These are phyloP conservation scores for Sylvia borin DNA, from an alignment of 2,797 vertebrate genomes.

Conservation along the genomic window DNA sequence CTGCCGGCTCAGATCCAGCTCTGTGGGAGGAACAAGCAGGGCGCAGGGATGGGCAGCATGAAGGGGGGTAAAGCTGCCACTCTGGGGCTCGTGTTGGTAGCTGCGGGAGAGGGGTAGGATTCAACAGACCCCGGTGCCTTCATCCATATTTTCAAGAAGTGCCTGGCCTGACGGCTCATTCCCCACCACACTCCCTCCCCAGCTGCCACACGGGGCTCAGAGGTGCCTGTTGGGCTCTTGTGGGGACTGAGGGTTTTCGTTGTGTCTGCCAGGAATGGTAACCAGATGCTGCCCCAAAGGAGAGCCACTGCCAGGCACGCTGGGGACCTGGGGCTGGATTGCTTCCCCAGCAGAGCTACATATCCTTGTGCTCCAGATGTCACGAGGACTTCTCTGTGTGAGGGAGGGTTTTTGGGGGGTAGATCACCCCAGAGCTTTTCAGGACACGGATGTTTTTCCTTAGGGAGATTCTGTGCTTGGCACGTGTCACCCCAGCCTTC, in stretches of 20 bases:
- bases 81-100: neutral
- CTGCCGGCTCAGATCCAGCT: neutral
- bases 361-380: neutral
- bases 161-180: accelerated
- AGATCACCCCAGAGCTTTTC: neutral
- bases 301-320: neutral
- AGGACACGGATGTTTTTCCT: neutral
- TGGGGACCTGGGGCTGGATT: neutral
- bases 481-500: accelerated
- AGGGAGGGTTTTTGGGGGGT: neutral
- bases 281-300: neutral
- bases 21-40: neutral
- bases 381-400: no score
- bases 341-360: accelerated
- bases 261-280: accelerated
- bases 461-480: no score
- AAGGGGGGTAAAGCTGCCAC: neutral
- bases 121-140: accelerated
- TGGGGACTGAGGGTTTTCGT: neutral
- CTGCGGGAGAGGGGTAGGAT: accelerated
- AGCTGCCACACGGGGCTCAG: accelerated
- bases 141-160: accelerated
- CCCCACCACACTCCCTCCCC: neutral
- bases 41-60: neutral
- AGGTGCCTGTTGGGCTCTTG: no score